A percentile compares a stretch with the other conserved stretches of the same genome.
These are phyloP conservation scores for Coryphaenoides rupestris DNA, from an alignment of 2,113 vertebrate genomes.

Conservation along the genomic window DNA sequence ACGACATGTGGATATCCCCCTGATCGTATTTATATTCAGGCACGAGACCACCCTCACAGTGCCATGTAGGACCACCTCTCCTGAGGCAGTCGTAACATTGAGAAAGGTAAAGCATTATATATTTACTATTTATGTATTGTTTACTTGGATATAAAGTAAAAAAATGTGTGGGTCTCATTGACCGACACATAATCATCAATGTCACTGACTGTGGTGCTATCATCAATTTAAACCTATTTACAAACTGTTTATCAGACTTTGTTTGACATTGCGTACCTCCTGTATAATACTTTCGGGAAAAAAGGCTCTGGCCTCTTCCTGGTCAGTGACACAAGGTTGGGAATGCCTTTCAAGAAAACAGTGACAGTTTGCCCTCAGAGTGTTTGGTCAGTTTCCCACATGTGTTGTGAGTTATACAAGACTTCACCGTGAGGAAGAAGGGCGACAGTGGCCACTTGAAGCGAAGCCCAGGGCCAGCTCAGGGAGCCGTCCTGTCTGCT, in stretches of 20 bases:
- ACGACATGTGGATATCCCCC: accelerated
- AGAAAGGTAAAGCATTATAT: slow-evolving; percentile 70
- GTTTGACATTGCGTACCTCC: too few species aligned
- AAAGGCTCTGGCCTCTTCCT: neutral
- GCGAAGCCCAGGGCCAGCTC: slow-evolving; percentile 46
- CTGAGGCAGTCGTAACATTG: slow-evolving; percentile 70
- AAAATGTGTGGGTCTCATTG: too few species aligned
- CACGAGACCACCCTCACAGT: slow-evolving; percentile 58
- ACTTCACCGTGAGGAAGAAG: slow-evolving; percentile 21
- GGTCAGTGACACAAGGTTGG: neutral
- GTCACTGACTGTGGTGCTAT: too few species aligned
- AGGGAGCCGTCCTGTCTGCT: slow-evolving; percentile 78
- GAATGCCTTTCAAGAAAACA: slow-evolving; percentile 1
- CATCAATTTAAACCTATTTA: too few species aligned
- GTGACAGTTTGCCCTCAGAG: slow-evolving; percentile 6
- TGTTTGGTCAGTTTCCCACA: slow-evolving; percentile 52
- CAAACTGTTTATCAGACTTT: too few species aligned
- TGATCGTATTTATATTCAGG: slow-evolving; percentile 42
- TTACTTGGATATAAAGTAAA: neutral
- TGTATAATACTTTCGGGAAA: neutral
- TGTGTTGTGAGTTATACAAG: slow-evolving; percentile 29
- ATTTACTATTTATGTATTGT: too few species aligned
- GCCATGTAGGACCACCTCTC: slow-evolving; percentile 82
- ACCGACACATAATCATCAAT: too few species aligned
- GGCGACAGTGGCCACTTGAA: slow-evolving; percentile 37